A percentile compares a stretch with the other conserved stretches of the same genome.
Evolutionary conservation across 2,113 vertebrate genomes (phyloP).

Genomic region (Halichoeres trimaculatus): DNA sequence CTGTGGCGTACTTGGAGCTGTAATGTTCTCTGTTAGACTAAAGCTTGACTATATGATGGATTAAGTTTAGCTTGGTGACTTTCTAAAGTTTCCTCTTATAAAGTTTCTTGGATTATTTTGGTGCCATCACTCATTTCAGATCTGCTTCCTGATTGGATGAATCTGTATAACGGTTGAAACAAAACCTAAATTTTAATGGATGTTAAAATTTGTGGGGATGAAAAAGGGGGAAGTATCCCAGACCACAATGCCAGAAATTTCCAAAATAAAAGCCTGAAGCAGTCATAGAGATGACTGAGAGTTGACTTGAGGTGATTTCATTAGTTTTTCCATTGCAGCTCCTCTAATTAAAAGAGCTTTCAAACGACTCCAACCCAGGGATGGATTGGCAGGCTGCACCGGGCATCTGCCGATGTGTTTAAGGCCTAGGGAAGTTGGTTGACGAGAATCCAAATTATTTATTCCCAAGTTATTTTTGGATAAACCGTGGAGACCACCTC

Average conservation of each 20-base stretch:
- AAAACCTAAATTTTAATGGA: slow-evolving; percentile 3
- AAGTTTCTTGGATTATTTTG: no score
- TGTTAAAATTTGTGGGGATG: slow-evolving; percentile 4
- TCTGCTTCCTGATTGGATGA: neutral
- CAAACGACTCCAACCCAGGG: slow-evolving; percentile 32
- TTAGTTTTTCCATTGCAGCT: slow-evolving; percentile 60
- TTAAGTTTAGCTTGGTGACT: no score
- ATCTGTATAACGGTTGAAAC: neutral
- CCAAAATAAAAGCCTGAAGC: slow-evolving; percentile 26
- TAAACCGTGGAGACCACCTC: slow-evolving; percentile 42
- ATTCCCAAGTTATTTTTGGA: slow-evolving; percentile 43
- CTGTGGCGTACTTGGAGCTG: no score
- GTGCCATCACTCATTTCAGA: neutral
- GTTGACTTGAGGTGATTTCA: slow-evolving; percentile 46
- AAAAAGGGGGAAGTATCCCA: slow-evolving; percentile 24
- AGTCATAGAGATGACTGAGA: slow-evolving; percentile 18
- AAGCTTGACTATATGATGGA: no score
- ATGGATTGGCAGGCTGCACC: slow-evolving; percentile 40
- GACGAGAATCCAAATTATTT: slow-evolving; percentile 40
- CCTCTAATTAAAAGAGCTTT: slow-evolving; percentile 42
- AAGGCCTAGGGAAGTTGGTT: slow-evolving; percentile 29
- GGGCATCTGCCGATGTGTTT: slow-evolving; percentile 46
- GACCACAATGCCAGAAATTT: slow-evolving; percentile 21
- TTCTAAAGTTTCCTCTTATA: no score
- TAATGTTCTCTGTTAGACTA: no score